Percentiles rank a stretch among this genome's conserved stretches.
phyloP scores from a whole-genome alignment of 2,113 vertebrate species.

The Rhinolophus sinicus region DNA sequence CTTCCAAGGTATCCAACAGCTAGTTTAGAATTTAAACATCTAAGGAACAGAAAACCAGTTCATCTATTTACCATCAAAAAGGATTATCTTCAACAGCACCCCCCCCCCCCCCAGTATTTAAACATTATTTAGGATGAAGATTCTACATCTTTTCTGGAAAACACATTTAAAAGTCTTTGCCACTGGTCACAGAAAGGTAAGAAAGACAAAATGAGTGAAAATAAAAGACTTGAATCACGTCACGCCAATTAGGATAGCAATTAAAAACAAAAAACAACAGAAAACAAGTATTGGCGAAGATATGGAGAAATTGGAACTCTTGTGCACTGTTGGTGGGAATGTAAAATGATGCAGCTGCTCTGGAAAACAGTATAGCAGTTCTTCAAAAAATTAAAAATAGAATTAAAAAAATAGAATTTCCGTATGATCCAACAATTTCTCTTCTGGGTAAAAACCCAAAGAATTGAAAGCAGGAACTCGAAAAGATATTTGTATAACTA shows the following conservation, averaged over 20 bases:
- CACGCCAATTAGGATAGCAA: not conserved
- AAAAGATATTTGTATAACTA: not conserved
- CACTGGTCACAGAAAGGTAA: not conserved
- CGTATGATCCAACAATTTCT: not conserved
- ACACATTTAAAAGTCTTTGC: not conserved
- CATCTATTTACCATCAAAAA: not conserved
- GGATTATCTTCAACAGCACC: not conserved
- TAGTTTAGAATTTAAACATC: not conserved
- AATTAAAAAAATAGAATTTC: not conserved
- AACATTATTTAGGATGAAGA: not conserved
- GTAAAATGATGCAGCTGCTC: not conserved
- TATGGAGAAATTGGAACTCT: not conserved
- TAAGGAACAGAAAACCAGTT: not conserved
- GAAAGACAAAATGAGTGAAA: not conserved
- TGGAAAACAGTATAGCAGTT: not conserved
- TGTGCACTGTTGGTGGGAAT: not conserved
- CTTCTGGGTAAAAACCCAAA: not conserved
- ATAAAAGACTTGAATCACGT: not conserved
- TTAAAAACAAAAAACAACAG: not conserved
- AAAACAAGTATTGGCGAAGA: not conserved
- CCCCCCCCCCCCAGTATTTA: not conserved
- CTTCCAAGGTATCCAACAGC: not conserved
- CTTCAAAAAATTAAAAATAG: not conserved
- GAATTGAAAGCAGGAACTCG: not conserved
- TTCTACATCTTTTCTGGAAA: not conserved